A percentile compares a stretch with the other conserved stretches of the same genome.
Evolutionary conservation across 2,888 invertebrate species (phyloP).

Genomic region (Eurois occulta): DNA sequence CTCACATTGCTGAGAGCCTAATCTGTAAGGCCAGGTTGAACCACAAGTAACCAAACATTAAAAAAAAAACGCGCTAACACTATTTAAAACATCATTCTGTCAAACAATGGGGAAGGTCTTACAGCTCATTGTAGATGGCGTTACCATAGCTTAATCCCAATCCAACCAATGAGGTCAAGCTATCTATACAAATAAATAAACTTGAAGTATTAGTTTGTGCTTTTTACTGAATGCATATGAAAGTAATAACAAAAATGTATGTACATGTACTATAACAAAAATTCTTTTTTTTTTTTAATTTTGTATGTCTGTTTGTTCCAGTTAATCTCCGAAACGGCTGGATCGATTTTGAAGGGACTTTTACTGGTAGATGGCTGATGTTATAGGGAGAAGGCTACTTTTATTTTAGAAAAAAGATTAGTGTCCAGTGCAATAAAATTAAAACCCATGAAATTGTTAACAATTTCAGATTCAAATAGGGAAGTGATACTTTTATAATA

Average conservation of each 20-base stretch:
- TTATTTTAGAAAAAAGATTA: background rate
- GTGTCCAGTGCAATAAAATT: too few species aligned
- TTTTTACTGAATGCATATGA: too few species aligned
- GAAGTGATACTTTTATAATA: too few species aligned
- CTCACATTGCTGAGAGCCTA: background rate
- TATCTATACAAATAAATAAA: background rate
- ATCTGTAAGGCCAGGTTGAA: background rate
- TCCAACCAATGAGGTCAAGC: background rate
- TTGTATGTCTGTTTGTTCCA: background rate
- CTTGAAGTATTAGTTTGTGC: background rate
- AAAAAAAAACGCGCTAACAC: too few species aligned
- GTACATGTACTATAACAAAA: background rate
- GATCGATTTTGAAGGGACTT: background rate
- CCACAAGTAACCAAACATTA: too few species aligned
- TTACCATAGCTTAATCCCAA: too few species aligned
- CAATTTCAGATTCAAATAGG: too few species aligned
- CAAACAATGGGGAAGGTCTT: too few species aligned
- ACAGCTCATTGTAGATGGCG: background rate
- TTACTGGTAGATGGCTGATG: background rate
- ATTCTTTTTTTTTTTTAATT: background rate
- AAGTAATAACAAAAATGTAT: too few species aligned
- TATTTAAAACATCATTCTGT: background rate
- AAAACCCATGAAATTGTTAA: too few species aligned
- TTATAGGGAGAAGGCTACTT: background rate
- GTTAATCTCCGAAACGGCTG: background rate